Percentiles rank a stretch among this genome's conserved stretches.
Conservation (phyloP, 1,140 invertebrate species). For the Drosophila fuyamai region DNA sequence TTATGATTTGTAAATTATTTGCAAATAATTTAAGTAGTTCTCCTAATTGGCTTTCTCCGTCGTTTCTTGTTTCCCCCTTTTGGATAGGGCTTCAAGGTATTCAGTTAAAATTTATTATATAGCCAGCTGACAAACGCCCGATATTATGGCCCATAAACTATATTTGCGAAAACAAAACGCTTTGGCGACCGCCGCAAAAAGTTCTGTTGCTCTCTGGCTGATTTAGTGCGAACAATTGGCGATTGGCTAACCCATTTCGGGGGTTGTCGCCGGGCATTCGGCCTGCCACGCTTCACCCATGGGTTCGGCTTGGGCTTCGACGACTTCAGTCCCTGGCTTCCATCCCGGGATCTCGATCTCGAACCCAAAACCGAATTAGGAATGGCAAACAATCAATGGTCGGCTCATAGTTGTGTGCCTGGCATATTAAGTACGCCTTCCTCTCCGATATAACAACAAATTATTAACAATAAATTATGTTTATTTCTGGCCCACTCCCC, state of each 20-base stretch:
- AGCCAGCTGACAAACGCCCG: neutral
- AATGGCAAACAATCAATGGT: slow-evolving; percentile 20
- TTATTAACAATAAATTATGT: slow-evolving; percentile 77
- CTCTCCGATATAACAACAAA: slow-evolving; percentile 15
- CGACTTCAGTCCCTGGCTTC: neutral
- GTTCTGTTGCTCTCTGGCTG: slow-evolving; percentile 3
- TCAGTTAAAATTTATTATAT: neutral
- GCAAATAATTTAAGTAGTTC: slow-evolving; percentile 1
- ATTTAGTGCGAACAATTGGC: slow-evolving; percentile 1
- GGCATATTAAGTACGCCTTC: slow-evolving; percentile 53
- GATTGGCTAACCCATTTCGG: slow-evolving; percentile 24
- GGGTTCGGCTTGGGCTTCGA: neutral
- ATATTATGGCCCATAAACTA: slow-evolving; percentile 9
- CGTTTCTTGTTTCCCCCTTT: neutral
- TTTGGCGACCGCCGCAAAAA: slow-evolving; percentile 1
- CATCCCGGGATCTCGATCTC: neutral
- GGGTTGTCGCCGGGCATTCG: neutral
- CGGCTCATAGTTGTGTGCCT: slow-evolving; percentile 55
- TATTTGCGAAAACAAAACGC: slow-evolving; percentile 2
- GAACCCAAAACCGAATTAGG: neutral
- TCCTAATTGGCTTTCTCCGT: slow-evolving; percentile 4
- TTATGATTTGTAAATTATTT: slow-evolving; percentile 10
- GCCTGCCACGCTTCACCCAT: slow-evolving; percentile 12
- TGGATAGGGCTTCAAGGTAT: neutral
- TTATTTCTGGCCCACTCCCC: slow-evolving; percentile 43